A percentile compares a stretch with the other conserved stretches of the same genome.
Conservation (phyloP, 2,888 invertebrate genomes). For the Meliscaeva auricollis region DNA sequence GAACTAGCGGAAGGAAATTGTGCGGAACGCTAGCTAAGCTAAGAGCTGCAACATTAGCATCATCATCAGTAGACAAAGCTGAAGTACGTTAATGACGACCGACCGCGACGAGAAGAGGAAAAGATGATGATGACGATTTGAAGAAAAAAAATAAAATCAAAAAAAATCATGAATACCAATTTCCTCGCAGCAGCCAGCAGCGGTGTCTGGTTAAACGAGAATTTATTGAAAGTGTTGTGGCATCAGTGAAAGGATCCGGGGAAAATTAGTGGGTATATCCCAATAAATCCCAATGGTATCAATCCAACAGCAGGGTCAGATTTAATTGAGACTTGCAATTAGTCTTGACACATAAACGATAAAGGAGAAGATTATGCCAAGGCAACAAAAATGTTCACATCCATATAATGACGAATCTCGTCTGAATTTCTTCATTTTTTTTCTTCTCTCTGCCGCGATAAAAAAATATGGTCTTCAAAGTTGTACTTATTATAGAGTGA, state of each 20-base stretch:
- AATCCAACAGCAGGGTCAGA: slow-evolving; percentile 45
- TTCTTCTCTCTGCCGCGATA: background rate
- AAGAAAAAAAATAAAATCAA: slow-evolving; percentile 6
- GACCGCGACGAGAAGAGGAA: slow-evolving; percentile 1
- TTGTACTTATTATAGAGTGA: slow-evolving; percentile 35
- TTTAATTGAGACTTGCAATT: slow-evolving; percentile 47
- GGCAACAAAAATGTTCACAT: slow-evolving; percentile 8
- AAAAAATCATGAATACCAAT: slow-evolving; percentile 39
- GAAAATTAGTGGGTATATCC: slow-evolving; percentile 44
- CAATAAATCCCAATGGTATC: slow-evolving; percentile 35
- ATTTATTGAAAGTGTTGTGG: slow-evolving; percentile 53
- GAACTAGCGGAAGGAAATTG: slow-evolving; percentile 58
- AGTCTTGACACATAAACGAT: slow-evolving; percentile 40
- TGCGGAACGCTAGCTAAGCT: slow-evolving; percentile 49
- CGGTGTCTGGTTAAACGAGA: slow-evolving; percentile 66
- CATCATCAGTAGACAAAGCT: slow-evolving; percentile 9
- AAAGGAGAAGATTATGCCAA: slow-evolving; percentile 30
- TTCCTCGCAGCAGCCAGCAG: background rate
- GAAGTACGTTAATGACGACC: slow-evolving; percentile 9
- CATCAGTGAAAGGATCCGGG: slow-evolving; percentile 65
- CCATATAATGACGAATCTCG: slow-evolving; percentile 1
- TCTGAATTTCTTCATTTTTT: background rate
- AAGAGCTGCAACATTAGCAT: slow-evolving; percentile 4
- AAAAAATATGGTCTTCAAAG: background rate
- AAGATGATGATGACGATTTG: slow-evolving; percentile 39